These are phyloP conservation scores for Lottia gigantea DNA, from an alignment of 2,888 invertebrate species.

Conservation along the genomic window DNA sequence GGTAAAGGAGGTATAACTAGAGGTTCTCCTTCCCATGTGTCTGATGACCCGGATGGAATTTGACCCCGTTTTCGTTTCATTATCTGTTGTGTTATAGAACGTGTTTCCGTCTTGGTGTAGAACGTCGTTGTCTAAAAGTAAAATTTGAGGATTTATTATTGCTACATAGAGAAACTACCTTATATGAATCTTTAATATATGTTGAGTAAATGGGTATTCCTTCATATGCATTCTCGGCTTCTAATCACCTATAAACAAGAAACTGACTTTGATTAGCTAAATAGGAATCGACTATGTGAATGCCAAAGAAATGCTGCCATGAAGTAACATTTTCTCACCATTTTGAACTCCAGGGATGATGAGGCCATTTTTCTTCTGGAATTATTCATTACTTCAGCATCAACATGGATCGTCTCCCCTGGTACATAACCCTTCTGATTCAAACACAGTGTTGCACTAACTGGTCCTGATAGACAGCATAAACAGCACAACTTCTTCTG, in stretches of 20 bases:
- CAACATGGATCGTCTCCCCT: constrained; percentile 89
- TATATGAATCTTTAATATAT: no score
- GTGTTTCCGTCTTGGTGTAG: constrained; percentile 48
- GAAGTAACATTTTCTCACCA: constrained; percentile 67
- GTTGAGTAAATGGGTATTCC: no score
- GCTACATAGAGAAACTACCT: no score
- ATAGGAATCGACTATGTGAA: background rate
- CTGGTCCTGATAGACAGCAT: constrained; percentile 78
- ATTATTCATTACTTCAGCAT: constrained; percentile 85
- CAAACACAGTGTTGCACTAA: constrained; percentile 85
- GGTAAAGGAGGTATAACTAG: constrained; percentile 93
- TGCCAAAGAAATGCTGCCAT: no score
- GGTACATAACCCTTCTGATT: constrained; percentile 95
- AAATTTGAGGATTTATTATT: background rate
- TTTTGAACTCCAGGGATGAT: constrained; percentile 87
- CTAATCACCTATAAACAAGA: no score
- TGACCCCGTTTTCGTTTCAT: constrained; percentile 84
- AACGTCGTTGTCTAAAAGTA: constrained; percentile 74
- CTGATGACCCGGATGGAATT: constrained; percentile 83
- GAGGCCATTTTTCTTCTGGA: constrained; percentile 87
- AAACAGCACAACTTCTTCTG: constrained; percentile 74
- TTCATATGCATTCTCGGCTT: no score
- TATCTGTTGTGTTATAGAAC: constrained; percentile 72
- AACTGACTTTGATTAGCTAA: no score
- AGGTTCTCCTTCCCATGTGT: constrained; percentile 90